These are phyloP conservation scores for Caenorhabditis afra DNA, from an alignment of 2,888 invertebrate genomes.

Conservation along the genomic window DNA sequence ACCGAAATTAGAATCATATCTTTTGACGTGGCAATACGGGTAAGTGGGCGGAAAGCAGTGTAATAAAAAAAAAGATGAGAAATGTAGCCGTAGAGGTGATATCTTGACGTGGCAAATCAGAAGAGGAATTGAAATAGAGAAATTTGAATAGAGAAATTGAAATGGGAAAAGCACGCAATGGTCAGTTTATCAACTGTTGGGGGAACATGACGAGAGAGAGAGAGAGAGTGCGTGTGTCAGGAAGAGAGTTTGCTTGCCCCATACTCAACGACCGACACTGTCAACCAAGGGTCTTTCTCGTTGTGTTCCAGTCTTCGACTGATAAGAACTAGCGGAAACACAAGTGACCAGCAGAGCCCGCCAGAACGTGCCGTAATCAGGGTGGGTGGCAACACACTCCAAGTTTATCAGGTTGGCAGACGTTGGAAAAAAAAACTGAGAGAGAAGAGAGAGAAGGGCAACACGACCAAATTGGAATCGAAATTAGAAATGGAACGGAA, in stretches of 20 bases:
- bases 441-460: too few relatives aligned
- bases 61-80: not conserved
- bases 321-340: constrained; percentile 41
- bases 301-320: constrained; percentile 37
- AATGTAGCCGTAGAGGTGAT: not conserved
- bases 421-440: constrained; percentile 2
- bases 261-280: not conserved
- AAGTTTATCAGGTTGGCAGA: not conserved
- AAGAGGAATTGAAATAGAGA: constrained; percentile 16
- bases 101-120: not conserved
- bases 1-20: not conserved
- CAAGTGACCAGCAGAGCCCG: constrained; percentile 35
- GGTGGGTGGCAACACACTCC: constrained; percentile 1
- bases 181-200: not conserved
- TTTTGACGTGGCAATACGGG: not conserved
- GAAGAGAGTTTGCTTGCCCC: not conserved
- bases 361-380: constrained; percentile 53
- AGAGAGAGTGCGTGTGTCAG: not conserved
- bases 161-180: constrained; percentile 7
- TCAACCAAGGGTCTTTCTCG: not conserved
- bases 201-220: not conserved
- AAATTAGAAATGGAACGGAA: constrained; percentile 7
- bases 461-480: too few relatives aligned
- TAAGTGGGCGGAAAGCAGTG: not conserved
- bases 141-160: constrained; percentile 2